Conservation (phyloP, 2,888 invertebrate genomes). For the Nemapogon koenigi region DNA sequence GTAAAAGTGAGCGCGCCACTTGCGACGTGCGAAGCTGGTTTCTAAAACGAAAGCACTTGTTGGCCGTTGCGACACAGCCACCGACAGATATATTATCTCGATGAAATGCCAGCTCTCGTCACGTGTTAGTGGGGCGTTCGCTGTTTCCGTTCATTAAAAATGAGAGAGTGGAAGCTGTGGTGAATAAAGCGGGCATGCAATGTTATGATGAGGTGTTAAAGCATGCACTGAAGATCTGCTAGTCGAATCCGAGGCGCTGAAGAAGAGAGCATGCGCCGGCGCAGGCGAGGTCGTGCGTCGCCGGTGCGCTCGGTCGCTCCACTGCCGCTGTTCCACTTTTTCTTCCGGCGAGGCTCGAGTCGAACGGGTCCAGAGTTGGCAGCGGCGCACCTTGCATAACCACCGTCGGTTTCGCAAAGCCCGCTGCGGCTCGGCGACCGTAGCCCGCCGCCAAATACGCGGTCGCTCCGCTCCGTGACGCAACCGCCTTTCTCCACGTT, state of each 20-base stretch:
- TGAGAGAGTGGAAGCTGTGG: no score
- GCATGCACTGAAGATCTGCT: no score
- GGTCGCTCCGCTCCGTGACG: conserved; percentile 32
- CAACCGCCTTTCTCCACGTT: conserved; percentile 29
- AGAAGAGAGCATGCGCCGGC: conserved; percentile 15
- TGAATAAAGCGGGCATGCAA: no score
- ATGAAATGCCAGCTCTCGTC: no score
- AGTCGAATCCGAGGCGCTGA: no score
- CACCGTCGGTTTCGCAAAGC: conserved; percentile 55
- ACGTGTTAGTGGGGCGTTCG: no score
- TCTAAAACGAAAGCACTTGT: conserved; percentile 41
- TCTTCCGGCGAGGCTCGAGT: no score
- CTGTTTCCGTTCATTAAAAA: no score
- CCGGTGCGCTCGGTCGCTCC: conserved; percentile 55
- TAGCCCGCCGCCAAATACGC: conserved; percentile 59
- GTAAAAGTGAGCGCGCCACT: not conserved
- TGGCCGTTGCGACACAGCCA: conserved; percentile 18
- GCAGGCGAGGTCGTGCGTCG: conserved; percentile 48
- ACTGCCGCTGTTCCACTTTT: conserved; percentile 58
- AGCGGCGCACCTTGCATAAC: conserved; percentile 62
- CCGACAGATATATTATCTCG: not conserved
- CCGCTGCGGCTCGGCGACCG: conserved; percentile 38
- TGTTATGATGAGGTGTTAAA: no score
- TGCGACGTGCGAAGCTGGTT: conserved; percentile 18
- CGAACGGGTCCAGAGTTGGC: conserved; percentile 65